Evolutionary conservation across 2,888 invertebrate genomes (phyloP).

Genomic region (Cremastobaeus sp.): DNA sequence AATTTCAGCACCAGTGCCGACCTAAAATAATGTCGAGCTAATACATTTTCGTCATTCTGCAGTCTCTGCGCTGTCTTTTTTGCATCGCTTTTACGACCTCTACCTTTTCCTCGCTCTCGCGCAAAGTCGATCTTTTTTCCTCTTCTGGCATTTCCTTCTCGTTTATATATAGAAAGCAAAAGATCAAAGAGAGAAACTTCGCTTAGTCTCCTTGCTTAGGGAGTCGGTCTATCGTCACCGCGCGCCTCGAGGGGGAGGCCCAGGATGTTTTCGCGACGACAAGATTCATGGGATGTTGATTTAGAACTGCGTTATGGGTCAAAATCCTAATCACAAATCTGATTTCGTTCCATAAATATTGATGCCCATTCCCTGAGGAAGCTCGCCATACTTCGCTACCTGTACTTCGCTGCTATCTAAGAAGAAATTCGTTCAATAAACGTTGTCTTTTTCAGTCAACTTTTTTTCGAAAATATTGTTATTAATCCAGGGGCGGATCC

Average conservation of each 20-base stretch:
- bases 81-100: slow-evolving; percentile 24
- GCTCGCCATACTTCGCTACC: background rate
- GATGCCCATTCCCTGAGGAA: background rate
- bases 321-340: slow-evolving; percentile 15
- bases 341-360: slow-evolving; percentile 11
- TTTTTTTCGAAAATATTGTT: no score
- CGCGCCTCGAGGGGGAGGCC: slow-evolving; percentile 8
- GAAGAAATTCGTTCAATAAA: no score
- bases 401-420: no score
- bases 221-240: slow-evolving; percentile 70
- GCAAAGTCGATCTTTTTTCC: slow-evolving; percentile 37
- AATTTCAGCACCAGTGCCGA: no score
- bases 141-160: slow-evolving; percentile 62
- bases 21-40: no score
- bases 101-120: slow-evolving; percentile 44
- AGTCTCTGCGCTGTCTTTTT: slow-evolving; percentile 13
- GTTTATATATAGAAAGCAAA: slow-evolving; percentile 77
- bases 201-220: slow-evolving; percentile 69
- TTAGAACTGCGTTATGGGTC: slow-evolving; percentile 35
- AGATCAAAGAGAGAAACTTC: slow-evolving; percentile 76
- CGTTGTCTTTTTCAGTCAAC: no score
- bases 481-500: no score
- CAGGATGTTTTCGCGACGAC: slow-evolving; percentile 20
- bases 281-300: slow-evolving; percentile 49
- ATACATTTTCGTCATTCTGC: slow-evolving; percentile 55